Evolutionary conservation across 1,140 invertebrate genomes (phyloP).

Genomic region (Ditylenchus dipsaci): DNA sequence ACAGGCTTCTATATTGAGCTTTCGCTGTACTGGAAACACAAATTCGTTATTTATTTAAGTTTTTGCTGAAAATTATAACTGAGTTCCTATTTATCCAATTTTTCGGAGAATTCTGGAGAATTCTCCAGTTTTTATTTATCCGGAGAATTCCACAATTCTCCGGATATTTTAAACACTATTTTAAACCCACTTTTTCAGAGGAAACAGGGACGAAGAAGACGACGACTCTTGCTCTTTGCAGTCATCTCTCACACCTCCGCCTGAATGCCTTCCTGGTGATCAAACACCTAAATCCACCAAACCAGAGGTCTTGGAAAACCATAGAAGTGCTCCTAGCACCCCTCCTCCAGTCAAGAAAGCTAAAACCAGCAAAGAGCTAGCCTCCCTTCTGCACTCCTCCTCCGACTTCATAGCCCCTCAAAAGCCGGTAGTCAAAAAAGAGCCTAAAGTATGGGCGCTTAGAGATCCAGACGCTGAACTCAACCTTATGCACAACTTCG

Average conservation of each 20-base stretch:
- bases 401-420: background rate
- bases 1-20: too few species aligned
- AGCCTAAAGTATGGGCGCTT: slow-evolving; percentile 5
- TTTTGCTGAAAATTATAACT: too few species aligned
- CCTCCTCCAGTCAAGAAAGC: background rate
- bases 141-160: too few species aligned
- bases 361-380: background rate
- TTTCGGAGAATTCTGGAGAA: too few species aligned
- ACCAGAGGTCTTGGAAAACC: background rate
- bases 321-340: background rate
- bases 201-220: background rate
- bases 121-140: too few species aligned
- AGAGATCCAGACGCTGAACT: background rate
- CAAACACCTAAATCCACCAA: background rate
- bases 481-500: background rate
- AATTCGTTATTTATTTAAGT: too few species aligned
- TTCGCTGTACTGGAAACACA: too few species aligned
- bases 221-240: background rate
- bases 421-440: background rate
- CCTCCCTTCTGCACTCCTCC: background rate
- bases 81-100: too few species aligned
- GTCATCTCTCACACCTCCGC: background rate
- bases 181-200: background rate
- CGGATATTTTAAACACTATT: too few species aligned
- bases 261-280: background rate